Percentiles rank a stretch among this genome's conserved stretches.
phyloP scores from a whole-genome alignment of 2,888 invertebrate genomes.

The Hypsopygia costalis region DNA sequence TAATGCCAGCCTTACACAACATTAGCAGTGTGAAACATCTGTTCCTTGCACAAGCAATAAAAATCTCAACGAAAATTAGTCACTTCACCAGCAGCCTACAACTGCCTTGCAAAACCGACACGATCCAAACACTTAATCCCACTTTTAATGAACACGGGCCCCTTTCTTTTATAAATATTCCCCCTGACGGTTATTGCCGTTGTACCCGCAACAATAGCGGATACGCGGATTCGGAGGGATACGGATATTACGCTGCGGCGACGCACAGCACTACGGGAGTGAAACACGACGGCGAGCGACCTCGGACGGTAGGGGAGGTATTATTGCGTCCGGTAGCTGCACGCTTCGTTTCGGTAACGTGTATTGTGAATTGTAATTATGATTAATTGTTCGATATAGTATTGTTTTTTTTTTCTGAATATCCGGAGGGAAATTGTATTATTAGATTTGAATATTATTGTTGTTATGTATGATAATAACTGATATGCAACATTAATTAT shows the following conservation, averaged over 20 bases:
- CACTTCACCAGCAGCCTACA: constrained; percentile 2
- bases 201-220: constrained; percentile 33
- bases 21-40: too few relatives aligned
- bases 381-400: constrained; percentile 13
- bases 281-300: too few relatives aligned
- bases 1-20: too few relatives aligned
- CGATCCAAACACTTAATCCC: constrained; percentile 36
- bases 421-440: too few relatives aligned
- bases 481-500: too few relatives aligned
- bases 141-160: constrained; percentile 39
- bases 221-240: constrained; percentile 14
- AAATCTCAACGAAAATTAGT: constrained; percentile 5
- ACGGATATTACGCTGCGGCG: constrained; percentile 23
- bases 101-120: constrained; percentile 14
- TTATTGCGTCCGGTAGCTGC: constrained; percentile 23
- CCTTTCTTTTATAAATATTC: constrained; percentile 15
- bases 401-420: too few relatives aligned
- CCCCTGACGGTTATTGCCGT: constrained; percentile 31
- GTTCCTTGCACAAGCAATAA: too few relatives aligned
- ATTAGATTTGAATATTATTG: too few relatives aligned
- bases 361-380: constrained; percentile 22
- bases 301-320: constrained; percentile 27
- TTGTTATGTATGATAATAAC: too few relatives aligned
- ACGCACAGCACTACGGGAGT: constrained; percentile 17
- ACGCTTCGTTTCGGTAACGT: constrained; percentile 9